phyloP scores from a whole-genome alignment of 2,888 invertebrate species.

The Omphaloscelis lunosa region DNA sequence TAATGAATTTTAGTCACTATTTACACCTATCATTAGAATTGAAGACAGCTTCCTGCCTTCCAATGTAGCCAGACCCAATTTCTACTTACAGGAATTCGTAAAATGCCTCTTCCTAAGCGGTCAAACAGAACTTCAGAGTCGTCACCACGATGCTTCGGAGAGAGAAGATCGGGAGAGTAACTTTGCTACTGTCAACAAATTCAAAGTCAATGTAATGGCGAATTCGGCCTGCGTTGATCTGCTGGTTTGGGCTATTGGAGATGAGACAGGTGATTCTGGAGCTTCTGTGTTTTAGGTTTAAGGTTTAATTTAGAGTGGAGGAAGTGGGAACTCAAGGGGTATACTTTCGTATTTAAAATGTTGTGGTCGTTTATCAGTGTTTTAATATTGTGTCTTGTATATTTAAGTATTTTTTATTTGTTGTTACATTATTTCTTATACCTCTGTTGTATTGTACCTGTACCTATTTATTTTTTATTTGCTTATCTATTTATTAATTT shows the following conservation, averaged over 20 bases:
- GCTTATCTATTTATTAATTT: conserved; percentile 28
- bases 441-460: conserved; percentile 25
- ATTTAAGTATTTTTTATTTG: conserved; percentile 21
- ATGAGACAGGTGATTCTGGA: conserved; percentile 95
- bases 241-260: conserved; percentile 99
- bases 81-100: conserved; percentile 93
- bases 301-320: not conserved
- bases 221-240: conserved; percentile 99
- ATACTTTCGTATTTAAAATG: not conserved
- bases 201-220: conserved; percentile 98
- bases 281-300: conserved; percentile 8
- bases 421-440: conserved; percentile 8
- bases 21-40: not conserved
- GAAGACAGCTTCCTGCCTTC: not conserved
- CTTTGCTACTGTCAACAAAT: conserved; percentile 95
- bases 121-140: conserved; percentile 97
- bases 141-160: conserved; percentile 96
- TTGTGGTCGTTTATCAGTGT: conserved; percentile 1
- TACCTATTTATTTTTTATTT: conserved; percentile 11
- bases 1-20: not conserved
- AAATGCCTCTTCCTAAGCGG: conserved; percentile 97
- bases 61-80: not conserved
- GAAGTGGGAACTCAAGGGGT: not conserved
- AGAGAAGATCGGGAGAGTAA: conserved; percentile 95
- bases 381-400: conserved; percentile 2